Base-by-base conservation (phyloP, 1,140 invertebrate species). In the Diachasmimorpha longicaudata region DNA sequence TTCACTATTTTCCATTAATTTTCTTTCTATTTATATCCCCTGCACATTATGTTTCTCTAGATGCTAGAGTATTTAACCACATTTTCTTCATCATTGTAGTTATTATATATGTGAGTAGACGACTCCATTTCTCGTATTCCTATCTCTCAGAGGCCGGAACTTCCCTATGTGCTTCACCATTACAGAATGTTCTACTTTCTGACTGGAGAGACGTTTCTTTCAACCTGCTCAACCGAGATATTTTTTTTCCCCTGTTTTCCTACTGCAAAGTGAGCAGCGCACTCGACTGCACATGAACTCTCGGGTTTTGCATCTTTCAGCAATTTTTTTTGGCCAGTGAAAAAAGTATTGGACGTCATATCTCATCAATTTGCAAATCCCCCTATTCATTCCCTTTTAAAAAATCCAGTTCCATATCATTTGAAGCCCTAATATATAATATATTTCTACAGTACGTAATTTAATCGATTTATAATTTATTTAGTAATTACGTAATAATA, bases 121-220 rank as follows among this genome's bases (percentile, higher is more conserved):
- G 19, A 63, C 23, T 25, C n/a, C n/a, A 55, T 55, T 23, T 63
- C 58, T 63, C n/a, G 48, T 52, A 52, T 52, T 52, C n/a, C 58
- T 63, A 63, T 63, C 58, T 63, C 58, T 63, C 58, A 14, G 16
- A 70, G 69, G 46, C 21, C 69, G 46, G 69, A 52, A 70, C 69
- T 46, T 70, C 69, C 23, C 37, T 44, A 21, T 46, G 19, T 52
- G 11, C 19, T 70, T 48, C 37, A 44, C 39, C 69, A 70, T 25
- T 48, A 46, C 21, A 70, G 23, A 19, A 36, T 74, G 73, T 23
- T 74, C 73, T n/a, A 74, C 73, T 74, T 74, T 74, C 63, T 19
- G 63, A 25, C 16, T 68, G 16, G 21, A 63, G 16, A 55, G 39
- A 46, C 58, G 55, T 74, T 74, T 67, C 72, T 74, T 74, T 14